Conservation (phyloP, 2,113 vertebrate species). For the Nanger granti region DNA sequence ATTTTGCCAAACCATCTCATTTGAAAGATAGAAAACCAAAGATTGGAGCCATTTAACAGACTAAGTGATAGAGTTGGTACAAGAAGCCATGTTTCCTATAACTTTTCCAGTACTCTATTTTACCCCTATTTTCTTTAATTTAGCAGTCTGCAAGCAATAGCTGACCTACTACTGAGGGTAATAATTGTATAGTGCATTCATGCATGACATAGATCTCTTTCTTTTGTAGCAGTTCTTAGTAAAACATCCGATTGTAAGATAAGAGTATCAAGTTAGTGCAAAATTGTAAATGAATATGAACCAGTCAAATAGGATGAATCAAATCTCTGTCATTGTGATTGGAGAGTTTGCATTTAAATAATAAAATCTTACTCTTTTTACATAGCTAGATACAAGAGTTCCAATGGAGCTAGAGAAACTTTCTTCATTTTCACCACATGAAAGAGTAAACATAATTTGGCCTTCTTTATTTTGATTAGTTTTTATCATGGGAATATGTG, state of each 20-base stretch:
- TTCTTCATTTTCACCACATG: not conserved
- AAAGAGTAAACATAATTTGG: not conserved
- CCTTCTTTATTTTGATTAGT: not conserved
- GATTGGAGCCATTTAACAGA: not conserved
- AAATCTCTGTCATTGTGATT: not conserved
- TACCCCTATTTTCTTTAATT: not conserved
- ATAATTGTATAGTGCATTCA: not conserved
- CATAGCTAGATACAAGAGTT: not conserved
- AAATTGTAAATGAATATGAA: not conserved
- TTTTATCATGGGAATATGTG: not conserved
- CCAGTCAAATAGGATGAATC: not conserved
- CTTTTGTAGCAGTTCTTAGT: not conserved
- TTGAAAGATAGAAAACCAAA: not conserved
- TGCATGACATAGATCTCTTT: not conserved
- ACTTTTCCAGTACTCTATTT: not conserved
- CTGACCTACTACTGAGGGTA: not conserved
- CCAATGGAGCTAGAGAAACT: not conserved
- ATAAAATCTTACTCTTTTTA: not conserved
- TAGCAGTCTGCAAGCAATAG: not conserved
- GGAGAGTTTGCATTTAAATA: not conserved
- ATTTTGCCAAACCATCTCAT: not conserved
- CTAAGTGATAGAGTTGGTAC: not conserved
- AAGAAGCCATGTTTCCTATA: not conserved
- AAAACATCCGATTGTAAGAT: not conserved
- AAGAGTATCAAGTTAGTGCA: not conserved